A percentile compares a stretch with the other conserved stretches of the same genome.
Evolutionary conservation across 2,797 vertebrate genomes (phyloP).

Genomic region (Netta rufina): DNA sequence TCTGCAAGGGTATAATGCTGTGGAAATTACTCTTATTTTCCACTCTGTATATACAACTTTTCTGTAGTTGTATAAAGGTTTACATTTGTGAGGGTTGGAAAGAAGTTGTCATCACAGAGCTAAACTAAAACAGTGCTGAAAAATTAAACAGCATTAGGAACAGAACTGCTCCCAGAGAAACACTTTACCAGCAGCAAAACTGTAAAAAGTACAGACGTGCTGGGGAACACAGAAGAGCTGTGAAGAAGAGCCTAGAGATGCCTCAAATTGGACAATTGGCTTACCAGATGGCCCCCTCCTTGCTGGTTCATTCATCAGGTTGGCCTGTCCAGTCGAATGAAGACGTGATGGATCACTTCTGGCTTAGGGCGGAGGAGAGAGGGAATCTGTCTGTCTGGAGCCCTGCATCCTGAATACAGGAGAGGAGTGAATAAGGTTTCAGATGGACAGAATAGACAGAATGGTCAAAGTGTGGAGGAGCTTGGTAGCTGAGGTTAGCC

Average conservation of each 20-base stretch:
- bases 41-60: not conserved
- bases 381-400: constrained; percentile 47
- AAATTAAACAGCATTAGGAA: constrained; percentile 28
- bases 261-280: constrained; percentile 40
- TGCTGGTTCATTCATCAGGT: constrained; percentile 20
- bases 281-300: constrained; percentile 39
- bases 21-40: not conserved
- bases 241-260: constrained; percentile 54
- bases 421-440: constrained; percentile 44
- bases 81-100: not conserved
- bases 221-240: constrained; percentile 10
- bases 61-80: not conserved
- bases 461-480: not conserved
- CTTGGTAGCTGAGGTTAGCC: not conserved
- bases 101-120: not conserved
- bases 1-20: not conserved
- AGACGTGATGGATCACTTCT: constrained; percentile 12
- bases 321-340: constrained; percentile 41
- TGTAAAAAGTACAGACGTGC: not conserved
- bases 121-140: not conserved
- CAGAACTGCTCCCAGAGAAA: not conserved
- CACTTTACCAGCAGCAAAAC: not conserved
- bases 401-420: constrained; percentile 51
- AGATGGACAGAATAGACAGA: constrained; percentile 26
- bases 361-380: constrained; percentile 45